These are phyloP conservation scores for Clinocottus analis DNA, from an alignment of 2,113 vertebrate genomes.

Conservation along the genomic window DNA sequence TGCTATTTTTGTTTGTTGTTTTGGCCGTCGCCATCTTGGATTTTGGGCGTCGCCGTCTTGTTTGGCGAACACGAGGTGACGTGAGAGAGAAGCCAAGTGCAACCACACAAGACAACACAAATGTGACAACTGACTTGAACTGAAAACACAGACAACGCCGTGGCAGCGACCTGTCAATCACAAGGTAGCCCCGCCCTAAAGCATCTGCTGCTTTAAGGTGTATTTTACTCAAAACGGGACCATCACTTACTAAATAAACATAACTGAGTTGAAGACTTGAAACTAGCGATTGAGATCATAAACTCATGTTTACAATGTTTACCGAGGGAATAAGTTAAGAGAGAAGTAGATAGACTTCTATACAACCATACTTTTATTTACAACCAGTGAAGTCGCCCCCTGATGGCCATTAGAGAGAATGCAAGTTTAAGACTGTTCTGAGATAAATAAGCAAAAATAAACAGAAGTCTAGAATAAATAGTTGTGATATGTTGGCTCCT, in stretches of 20 bases:
- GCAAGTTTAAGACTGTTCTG: too few species aligned
- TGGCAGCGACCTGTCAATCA: background rate
- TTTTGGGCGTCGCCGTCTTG: too few species aligned
- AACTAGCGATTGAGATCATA: background rate
- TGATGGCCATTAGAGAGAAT: too few species aligned
- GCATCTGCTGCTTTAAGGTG: background rate
- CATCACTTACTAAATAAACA: background rate
- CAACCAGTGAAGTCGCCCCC: too few species aligned
- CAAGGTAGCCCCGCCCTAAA: background rate
- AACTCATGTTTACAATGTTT: background rate
- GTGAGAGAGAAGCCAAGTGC: too few species aligned
- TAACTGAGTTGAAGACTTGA: background rate
- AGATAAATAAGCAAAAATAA: background rate
- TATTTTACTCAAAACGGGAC: background rate
- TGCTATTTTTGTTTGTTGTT: too few species aligned
- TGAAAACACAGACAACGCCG: background rate
- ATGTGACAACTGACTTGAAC: too few species aligned
- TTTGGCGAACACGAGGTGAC: too few species aligned
- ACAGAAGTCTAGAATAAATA: background rate
- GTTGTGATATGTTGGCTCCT: background rate
- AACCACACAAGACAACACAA: too few species aligned
- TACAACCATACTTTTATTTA: too few species aligned
- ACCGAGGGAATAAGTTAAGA: background rate
- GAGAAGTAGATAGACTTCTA: too few species aligned
- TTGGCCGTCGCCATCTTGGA: too few species aligned